phyloP scores from a whole-genome alignment of 2,797 vertebrate genomes.

The Coregonus suidteri region DNA sequence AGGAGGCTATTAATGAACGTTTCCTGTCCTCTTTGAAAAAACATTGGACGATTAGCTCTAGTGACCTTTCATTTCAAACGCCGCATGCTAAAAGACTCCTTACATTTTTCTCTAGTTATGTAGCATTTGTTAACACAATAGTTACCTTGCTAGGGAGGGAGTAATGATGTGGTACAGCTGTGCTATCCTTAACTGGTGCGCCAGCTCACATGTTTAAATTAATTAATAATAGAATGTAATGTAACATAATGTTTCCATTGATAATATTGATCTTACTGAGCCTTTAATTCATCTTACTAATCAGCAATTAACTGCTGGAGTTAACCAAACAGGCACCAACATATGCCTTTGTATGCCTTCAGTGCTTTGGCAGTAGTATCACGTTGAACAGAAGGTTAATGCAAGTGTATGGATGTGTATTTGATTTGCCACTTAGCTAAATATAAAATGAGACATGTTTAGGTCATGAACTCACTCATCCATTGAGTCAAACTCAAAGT shows the following conservation, averaged over 20 bases:
- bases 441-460: not conserved
- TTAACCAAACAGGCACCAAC: slow-evolving; percentile 32
- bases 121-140: slow-evolving; percentile 40
- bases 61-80: not conserved
- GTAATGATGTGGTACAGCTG: slow-evolving; percentile 49
- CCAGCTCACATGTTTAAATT: slow-evolving; percentile 30
- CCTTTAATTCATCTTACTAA: slow-evolving; percentile 50
- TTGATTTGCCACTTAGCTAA: not conserved
- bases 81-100: slow-evolving; percentile 12
- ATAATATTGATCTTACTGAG: slow-evolving; percentile 47
- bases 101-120: slow-evolving; percentile 14
- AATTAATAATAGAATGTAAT: slow-evolving; percentile 38
- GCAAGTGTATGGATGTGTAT: not conserved
- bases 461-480: not conserved
- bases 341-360: slow-evolving; percentile 38
- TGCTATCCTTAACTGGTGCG: not conserved
- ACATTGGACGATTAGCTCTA: not conserved
- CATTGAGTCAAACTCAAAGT: not conserved
- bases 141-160: slow-evolving; percentile 40
- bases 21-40: not conserved
- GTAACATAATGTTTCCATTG: slow-evolving; percentile 23
- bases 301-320: slow-evolving; percentile 39
- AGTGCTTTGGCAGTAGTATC: slow-evolving; percentile 6
- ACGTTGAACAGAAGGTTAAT: not conserved
- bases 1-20: too few species aligned